Percentiles rank a stretch among this genome's conserved stretches.
These are phyloP conservation scores for Sicus ferrugineus DNA, from an alignment of 2,888 invertebrate genomes.

Conservation along the genomic window DNA sequence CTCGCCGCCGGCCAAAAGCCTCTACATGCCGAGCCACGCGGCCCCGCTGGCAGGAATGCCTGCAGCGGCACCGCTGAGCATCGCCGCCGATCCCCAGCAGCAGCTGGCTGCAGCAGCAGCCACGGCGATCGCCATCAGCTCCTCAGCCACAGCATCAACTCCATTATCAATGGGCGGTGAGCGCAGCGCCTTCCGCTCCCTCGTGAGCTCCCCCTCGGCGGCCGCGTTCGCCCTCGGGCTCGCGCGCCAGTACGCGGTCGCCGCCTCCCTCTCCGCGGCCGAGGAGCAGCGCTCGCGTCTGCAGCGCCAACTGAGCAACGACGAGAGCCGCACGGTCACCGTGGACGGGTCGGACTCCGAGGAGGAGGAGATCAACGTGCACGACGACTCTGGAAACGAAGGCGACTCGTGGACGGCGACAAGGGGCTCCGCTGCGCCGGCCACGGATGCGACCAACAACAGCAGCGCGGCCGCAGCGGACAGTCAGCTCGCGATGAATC, in stretches of 20 bases:
- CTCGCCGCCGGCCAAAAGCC: constrained; percentile 11
- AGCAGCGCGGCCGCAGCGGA: constrained; percentile 24
- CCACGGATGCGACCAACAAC: constrained; percentile 11
- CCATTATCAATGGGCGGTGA: constrained; percentile 82
- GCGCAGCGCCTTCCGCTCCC: constrained; percentile 85
- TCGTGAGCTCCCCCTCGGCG: constrained; percentile 73
- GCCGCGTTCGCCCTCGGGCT: constrained; percentile 67
- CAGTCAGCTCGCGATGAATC: constrained; percentile 36
- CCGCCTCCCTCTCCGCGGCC: constrained; percentile 60
- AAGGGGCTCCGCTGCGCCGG: constrained; percentile 37
- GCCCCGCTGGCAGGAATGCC: constrained; percentile 23
- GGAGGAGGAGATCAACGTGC: constrained; percentile 85
- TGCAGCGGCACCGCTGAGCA: constrained; percentile 38
- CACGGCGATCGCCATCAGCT: constrained; percentile 46
- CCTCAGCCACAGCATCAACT: constrained; percentile 56
- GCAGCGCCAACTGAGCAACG: constrained; percentile 34
- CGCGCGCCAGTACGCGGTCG: constrained; percentile 60
- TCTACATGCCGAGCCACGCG: neutral
- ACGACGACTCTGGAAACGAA: constrained; percentile 69
- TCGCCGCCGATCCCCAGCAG: constrained; percentile 41
- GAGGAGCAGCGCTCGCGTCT: constrained; percentile 54
- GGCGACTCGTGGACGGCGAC: constrained; percentile 39
- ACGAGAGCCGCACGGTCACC: constrained; percentile 49
- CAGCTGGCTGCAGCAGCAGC: constrained; percentile 46
- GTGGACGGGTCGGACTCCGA: constrained; percentile 59